phyloP scores from a whole-genome alignment of 2,888 invertebrate genomes.

The Bursaphelenchus okinawaensis region DNA sequence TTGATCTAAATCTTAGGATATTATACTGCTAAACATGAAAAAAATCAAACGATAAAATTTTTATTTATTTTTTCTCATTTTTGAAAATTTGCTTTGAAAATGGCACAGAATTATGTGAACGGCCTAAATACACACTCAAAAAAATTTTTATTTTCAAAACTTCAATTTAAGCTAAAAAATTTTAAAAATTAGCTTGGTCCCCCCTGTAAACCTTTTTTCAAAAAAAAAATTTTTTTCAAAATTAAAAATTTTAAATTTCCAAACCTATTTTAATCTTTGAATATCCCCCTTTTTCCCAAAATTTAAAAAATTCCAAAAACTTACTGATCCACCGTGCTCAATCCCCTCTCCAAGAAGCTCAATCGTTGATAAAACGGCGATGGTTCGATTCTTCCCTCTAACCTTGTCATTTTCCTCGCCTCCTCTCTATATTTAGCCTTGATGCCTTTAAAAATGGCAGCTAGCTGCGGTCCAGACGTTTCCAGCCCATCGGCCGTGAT shows the following conservation, averaged over 20 bases:
- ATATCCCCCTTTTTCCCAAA: background rate
- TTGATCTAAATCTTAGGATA: too few relatives aligned
- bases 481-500: background rate
- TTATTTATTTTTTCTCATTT: too few relatives aligned
- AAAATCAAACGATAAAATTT: too few relatives aligned
- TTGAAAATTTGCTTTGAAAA: too few relatives aligned
- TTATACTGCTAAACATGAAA: too few relatives aligned
- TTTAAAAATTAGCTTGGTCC: too few relatives aligned
- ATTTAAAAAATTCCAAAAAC: background rate
- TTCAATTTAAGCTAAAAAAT: too few relatives aligned
- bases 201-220: too few relatives aligned
- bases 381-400: background rate
- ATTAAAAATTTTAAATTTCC: background rate
- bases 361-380: background rate
- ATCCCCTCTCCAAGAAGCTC: background rate
- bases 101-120: too few relatives aligned
- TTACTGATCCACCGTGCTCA: background rate
- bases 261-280: background rate
- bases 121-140: too few relatives aligned
- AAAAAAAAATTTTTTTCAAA: too few relatives aligned
- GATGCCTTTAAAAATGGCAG: background rate
- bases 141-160: too few relatives aligned
- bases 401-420: background rate
- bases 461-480: background rate
- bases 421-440: background rate